Percentiles rank a stretch among this genome's conserved stretches.
Conservation (phyloP, 2,797 vertebrate species). For the Rhinogobio ventralis region DNA sequence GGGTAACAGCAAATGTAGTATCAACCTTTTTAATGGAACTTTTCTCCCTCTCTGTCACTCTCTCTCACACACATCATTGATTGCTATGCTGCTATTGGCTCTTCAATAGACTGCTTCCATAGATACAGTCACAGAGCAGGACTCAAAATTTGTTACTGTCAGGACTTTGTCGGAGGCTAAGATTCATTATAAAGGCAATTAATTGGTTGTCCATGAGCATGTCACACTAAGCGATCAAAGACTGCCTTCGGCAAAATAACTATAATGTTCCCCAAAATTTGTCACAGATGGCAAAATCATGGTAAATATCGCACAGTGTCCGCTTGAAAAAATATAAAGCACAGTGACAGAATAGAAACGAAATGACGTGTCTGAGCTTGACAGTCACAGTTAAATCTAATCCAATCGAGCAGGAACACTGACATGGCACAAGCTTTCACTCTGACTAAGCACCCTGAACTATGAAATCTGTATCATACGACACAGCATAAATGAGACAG, state of each 20-base stretch:
- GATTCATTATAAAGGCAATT: slow-evolving; percentile 10
- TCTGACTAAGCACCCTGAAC: slow-evolving; percentile 34
- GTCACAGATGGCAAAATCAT: not conserved
- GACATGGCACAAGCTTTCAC: slow-evolving; percentile 35
- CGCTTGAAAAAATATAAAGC: rapidly evolving
- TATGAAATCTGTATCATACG: slow-evolving; percentile 4
- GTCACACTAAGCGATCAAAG: not conserved
- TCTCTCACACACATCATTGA: not conserved
- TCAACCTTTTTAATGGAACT: not conserved
- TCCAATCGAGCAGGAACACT: slow-evolving; percentile 35
- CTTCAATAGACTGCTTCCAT: slow-evolving; percentile 29
- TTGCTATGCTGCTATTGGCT: slow-evolving; percentile 3
- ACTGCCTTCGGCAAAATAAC: not conserved
- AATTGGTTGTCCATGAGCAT: not conserved
- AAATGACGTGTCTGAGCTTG: not conserved
- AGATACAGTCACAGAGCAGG: not conserved
- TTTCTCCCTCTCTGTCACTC: not conserved
- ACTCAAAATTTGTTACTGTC: slow-evolving; percentile 3
- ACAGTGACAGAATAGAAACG: not conserved
- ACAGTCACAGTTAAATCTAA: slow-evolving; percentile 17
- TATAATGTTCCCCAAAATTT: not conserved
- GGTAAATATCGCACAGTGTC: not conserved
- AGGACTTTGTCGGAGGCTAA: not conserved
- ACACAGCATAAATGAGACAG: slow-evolving; percentile 38
- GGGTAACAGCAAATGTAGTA: not conserved